Base-by-base conservation (phyloP, 2,888 invertebrate genomes). In the Ichneumoninae sp. region DNA sequence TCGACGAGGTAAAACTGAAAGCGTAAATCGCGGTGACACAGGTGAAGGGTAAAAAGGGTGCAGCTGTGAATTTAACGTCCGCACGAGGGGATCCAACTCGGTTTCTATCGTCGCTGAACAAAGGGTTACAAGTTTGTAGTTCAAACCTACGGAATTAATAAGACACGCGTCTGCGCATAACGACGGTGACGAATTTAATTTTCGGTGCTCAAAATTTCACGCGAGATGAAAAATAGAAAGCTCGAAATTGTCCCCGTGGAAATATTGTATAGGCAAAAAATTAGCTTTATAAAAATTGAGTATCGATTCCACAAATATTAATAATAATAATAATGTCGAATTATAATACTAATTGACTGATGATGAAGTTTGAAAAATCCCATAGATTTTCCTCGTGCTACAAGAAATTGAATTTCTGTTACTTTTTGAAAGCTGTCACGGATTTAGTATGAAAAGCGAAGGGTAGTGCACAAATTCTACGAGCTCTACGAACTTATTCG, bases 1-100 rank as follows among this genome's bases (percentile, higher is more conserved):
- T 78, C 71, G 78, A 82, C 70, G 65, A 77, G 74, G 68, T 80
- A 47, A 81, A 85, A 85, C 83, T 60, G 73, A 85, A 83, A 81
- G 83, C 74, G 79, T 33, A 63, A 33, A 33, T n/a, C 60, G 44
- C 60, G 74, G 74, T 63, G 74, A 80, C 76, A 66, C 73, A 50
- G 47, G 57, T n/a, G 36, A 69, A 7, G 66, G 40, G 22, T 8
- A 50, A 73, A 73, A 44, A 52, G 63, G 22, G 33, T 52, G 66
- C 60, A 26, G 65, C 52, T 33, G 74, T 81, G 71, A 81, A 78
- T 81, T 81, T 65, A 52, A 78, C 69, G 26, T 77, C 54, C 69
- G 22, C 36, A 36, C 22, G 68, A 73, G 63, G 69, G 52, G 26
- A 26, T 73, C 77, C 52, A n/a, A 69, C 26, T 73, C 33, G 26